Evolutionary conservation across 30 jellyfish, hydroid and myxozoan species (phyloP), one percentile per base, ranked within the genome.

Genomic region (Cassiopea xamachana): DNA sequence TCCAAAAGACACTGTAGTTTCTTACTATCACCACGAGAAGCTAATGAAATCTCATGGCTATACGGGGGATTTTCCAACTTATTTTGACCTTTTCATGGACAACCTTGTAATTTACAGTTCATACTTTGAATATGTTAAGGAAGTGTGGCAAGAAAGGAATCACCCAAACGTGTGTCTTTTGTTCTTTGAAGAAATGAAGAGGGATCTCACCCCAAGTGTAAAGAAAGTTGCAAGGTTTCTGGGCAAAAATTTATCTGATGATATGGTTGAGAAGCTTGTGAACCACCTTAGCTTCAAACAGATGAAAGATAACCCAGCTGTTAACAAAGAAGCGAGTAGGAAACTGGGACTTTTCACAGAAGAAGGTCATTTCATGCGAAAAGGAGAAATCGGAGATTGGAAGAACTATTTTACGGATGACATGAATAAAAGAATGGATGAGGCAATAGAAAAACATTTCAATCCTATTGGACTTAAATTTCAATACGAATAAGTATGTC

Each of bases 1-100:
- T 69, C 91, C 91, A 17, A 83, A 83, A 76, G 91, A 83, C 48
- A 69, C 84, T 2, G 91, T 83, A 9, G 91, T 83, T 2, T 83
- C 91, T 1, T 83, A 64, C 48, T 83, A 46, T 43, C 91, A 83
- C 19, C 91, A 83, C 51, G 83, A 70, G 81, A 70, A 69, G 49
- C 3, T 72, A 16, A 8, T 45, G 4, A 48, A 45, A 67, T 7
- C 44, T 0, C 91, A 83, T 49, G 75, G 83, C 7, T 83, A 10
- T 48, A 60, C 45, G 3, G 84, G 75, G 1, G 83, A 69, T 69
- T 83, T 83, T 70, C 60, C 91, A 14, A 47, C 82, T 0, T 83
- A 72, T 46, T 83, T 83, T 69, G 83, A 83, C 27, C 73, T 64
- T 46, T 83, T 83, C 83, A 70, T 83, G 91, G 82, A 83, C 48